phyloP scores from a whole-genome alignment of 2,113 vertebrate genomes.

The Etheostoma cragini region DNA sequence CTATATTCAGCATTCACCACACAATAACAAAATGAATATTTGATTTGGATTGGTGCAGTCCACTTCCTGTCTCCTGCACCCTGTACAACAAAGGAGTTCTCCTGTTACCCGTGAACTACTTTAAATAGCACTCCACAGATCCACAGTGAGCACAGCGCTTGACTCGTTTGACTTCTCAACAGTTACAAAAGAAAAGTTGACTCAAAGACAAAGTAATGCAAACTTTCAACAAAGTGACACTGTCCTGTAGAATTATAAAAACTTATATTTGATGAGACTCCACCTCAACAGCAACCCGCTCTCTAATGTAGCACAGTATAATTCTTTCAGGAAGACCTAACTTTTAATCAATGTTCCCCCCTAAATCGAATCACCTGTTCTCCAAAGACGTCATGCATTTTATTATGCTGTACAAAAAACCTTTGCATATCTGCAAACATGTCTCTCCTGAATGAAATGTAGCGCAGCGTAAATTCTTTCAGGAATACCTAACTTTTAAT shows the following conservation, averaged over 20 bases:
- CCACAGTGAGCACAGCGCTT: not conserved
- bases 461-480: no score
- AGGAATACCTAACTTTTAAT: no score
- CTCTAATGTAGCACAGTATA: not conserved
- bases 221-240: slow-evolving; percentile 22
- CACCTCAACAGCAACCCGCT: not conserved
- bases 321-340: no score
- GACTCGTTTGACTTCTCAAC: slow-evolving; percentile 7
- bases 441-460: no score
- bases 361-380: no score
- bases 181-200: slow-evolving; percentile 36
- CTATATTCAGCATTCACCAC: slow-evolving; percentile 47
- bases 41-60: slow-evolving; percentile 58
- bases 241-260: not conserved
- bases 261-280: slow-evolving; percentile 20
- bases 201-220: slow-evolving; percentile 22
- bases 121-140: slow-evolving; percentile 46
- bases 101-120: slow-evolving; percentile 39
- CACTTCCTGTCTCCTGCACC: slow-evolving; percentile 64
- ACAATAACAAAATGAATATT: slow-evolving; percentile 81
- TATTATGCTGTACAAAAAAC: no score
- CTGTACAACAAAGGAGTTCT: slow-evolving; percentile 65
- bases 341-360: no score
- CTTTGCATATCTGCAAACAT: no score
- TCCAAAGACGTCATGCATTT: no score